These are phyloP conservation scores for Colletes latitarsis DNA, from an alignment of 1,140 invertebrate genomes.

Conservation along the genomic window DNA sequence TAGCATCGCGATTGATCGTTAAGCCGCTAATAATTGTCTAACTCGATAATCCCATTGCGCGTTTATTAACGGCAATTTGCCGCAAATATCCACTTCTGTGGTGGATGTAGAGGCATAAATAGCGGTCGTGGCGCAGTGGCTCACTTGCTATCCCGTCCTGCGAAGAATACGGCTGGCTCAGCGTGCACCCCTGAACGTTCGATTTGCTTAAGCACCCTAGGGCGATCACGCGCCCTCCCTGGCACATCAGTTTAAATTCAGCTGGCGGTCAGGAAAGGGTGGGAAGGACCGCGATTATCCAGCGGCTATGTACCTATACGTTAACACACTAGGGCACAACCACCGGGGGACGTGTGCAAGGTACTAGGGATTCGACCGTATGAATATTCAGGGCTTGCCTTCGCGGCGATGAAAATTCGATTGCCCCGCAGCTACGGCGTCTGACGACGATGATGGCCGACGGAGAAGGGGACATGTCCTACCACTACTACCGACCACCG, in stretches of 20 bases:
- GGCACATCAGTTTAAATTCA: conserved; percentile 63
- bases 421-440: conserved; percentile 61
- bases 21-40: neutral
- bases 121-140: neutral
- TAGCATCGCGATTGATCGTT: neutral
- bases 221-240: conserved; percentile 52
- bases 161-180: conserved; percentile 3
- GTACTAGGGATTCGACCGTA: conserved; percentile 59
- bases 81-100: neutral
- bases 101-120: neutral
- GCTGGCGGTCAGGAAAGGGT: conserved; percentile 34
- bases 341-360: conserved; percentile 40
- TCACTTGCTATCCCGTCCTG: neutral
- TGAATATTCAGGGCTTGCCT: conserved; percentile 68
- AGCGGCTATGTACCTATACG: conserved; percentile 55
- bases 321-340: conserved; percentile 38
- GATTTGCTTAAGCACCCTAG: conserved; percentile 53
- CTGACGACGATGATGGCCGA: conserved; percentile 57
- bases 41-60: conserved; percentile 21
- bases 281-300: conserved; percentile 51
- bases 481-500: neutral
- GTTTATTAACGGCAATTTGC: conserved; percentile 9
- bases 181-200: conserved; percentile 36
- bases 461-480: conserved; percentile 20
- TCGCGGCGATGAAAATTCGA: conserved; percentile 70